Conservation (phyloP, 2,797 vertebrate genomes). For the Channa striata region DNA sequence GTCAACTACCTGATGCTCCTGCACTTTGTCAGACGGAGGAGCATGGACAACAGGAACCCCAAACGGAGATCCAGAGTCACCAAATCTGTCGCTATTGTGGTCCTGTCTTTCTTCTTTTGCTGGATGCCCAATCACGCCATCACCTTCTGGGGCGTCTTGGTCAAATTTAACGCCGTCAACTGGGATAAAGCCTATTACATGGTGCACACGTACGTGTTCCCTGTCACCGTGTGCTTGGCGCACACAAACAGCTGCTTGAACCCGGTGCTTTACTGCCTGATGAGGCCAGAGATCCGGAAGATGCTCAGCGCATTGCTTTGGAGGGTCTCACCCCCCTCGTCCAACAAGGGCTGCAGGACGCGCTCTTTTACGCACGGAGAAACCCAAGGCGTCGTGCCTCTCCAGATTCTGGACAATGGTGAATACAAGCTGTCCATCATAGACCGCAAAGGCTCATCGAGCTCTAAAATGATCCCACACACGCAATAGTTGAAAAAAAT, state of each 20-base stretch:
- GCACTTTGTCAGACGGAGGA: conserved; percentile 77
- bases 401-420: conserved; percentile 68
- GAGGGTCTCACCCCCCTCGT: conserved; percentile 68
- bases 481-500: too few relatives aligned
- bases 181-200: conserved; percentile 85
- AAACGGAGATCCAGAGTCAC: conserved; percentile 82
- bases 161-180: conserved; percentile 84
- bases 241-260: conserved; percentile 88
- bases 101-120: conserved; percentile 84
- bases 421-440: conserved; percentile 70
- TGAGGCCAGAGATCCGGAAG: conserved; percentile 86
- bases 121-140: conserved; percentile 87
- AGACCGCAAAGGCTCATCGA: conserved; percentile 58
- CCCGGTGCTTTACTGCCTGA: conserved; percentile 86
- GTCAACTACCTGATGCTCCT: conserved; percentile 83
- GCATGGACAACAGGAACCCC: conserved; percentile 72
- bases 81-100: conserved; percentile 82
- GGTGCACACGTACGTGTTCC: conserved; percentile 87
- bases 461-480: conserved; percentile 33
- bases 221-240: conserved; percentile 85
- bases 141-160: conserved; percentile 87
- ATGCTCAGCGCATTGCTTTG: conserved; percentile 81
- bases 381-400: conserved; percentile 59
- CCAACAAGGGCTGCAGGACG: conserved; percentile 62
- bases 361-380: conserved; percentile 72